A percentile compares a stretch with the other conserved stretches of the same genome.
Conservation (phyloP, 2,888 invertebrate species). For the Leptarthrus brevirostris region DNA sequence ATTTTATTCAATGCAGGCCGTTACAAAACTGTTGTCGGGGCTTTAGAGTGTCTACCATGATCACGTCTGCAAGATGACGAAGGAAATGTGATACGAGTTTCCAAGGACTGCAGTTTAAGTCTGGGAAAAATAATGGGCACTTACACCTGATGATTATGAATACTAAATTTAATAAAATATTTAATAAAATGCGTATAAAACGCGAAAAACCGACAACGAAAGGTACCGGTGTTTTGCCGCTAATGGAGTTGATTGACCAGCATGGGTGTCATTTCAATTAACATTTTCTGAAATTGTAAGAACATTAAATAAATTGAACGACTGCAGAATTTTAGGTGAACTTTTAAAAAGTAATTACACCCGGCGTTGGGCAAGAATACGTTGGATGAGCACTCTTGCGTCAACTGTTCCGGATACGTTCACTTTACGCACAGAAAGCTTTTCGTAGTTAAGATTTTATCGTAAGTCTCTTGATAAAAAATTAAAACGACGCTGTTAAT, state of each 20-base stretch:
- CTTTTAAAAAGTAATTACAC: background rate
- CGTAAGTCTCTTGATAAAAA: background rate
- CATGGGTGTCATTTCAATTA: background rate
- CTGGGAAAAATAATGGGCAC: constrained; percentile 24
- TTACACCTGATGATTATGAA: constrained; percentile 8
- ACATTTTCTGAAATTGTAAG: background rate
- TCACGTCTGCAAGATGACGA: background rate
- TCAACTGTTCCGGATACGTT: constrained; percentile 1
- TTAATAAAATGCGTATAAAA: constrained; percentile 9
- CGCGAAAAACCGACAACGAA: background rate
- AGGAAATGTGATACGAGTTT: background rate
- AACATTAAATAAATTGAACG: background rate
- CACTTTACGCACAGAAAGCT: background rate
- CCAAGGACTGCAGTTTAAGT: background rate
- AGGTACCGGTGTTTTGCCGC: background rate
- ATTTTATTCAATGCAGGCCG: background rate
- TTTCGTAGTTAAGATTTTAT: background rate
- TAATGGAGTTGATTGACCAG: background rate
- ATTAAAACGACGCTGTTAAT: background rate
- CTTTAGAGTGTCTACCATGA: too few species aligned
- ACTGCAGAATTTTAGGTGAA: background rate
- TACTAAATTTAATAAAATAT: constrained; percentile 25
- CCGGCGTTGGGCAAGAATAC: background rate
- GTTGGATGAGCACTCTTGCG: background rate
- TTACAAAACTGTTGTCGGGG: too few species aligned